Evolutionary conservation across 2,113 vertebrate genomes (phyloP), one percentile per base, ranked within the genome.

Genomic region (Pholis gunnellus): DNA sequence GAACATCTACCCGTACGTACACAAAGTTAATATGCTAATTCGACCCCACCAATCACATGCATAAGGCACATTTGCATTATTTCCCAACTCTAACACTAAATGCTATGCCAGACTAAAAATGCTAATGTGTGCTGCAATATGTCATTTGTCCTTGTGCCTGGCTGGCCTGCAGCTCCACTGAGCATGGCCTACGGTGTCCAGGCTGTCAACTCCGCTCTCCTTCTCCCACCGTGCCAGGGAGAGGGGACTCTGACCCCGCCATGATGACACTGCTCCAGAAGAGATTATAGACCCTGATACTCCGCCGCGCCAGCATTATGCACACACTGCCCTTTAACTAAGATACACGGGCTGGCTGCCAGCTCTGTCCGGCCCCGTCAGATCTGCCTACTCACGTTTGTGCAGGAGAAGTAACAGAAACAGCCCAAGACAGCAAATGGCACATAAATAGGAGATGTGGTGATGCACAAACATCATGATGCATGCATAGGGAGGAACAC

Each of bases 211-310:
- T 90, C 83, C 72, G 34, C 79, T 91, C 82, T 89, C 82, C 89
- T 83, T 75, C 83, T 76, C 73, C 70, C 72, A 84, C 70, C 1
- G 42, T 77, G 77, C 70, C 2, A 57, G 65, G 54, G 63, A 88
- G 86, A 86, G 78, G 66, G 84, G 88, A 89, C 85, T 81, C 75
- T 91, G 90, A 91, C 92, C 89, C 84, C 50, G 48, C 89, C 86
- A 90, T 87, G 84, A 93, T 92, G 88, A 93, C 89, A 88, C 82
- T n/a, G 87, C 88, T 89, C 84, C 88, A 90, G 87, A 89, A 87
- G 84, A 88, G 92, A 92, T 94, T 90, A 94, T 93, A 87, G 92
- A 85, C 75, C 87, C 79, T 90, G 92, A 92, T 91, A 83, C 88
- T 91, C 73, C 48, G 13, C 82, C 57, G 46, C 68, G 75, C 80